phyloP scores from a whole-genome alignment of 2,888 invertebrate genomes.

The Drosophila anomalipes region DNA sequence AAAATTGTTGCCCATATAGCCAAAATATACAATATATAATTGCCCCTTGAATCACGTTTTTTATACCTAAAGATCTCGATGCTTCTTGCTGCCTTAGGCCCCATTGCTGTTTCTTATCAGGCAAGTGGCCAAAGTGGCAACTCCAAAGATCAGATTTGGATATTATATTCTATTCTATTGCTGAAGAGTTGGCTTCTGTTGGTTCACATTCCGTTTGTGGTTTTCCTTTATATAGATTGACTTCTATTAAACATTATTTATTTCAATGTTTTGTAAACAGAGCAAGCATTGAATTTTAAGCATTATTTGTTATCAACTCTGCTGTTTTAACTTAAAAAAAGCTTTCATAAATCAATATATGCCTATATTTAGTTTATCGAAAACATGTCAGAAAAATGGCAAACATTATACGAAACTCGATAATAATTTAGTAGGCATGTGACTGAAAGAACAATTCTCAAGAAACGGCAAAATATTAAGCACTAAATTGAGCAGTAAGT shows the following conservation, averaged over 20 bases:
- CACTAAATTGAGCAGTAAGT: background rate
- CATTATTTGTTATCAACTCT: background rate
- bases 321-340: background rate
- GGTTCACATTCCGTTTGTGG: background rate
- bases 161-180: background rate
- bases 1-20: background rate
- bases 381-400: background rate
- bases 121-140: background rate
- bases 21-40: background rate
- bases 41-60: background rate
- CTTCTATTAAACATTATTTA: background rate
- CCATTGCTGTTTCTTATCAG: background rate
- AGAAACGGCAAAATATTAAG: too few relatives aligned
- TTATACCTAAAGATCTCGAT: background rate
- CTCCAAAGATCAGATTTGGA: background rate
- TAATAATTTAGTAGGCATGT: too few relatives aligned
- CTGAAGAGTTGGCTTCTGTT: background rate
- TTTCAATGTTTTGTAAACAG: background rate
- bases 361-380: background rate
- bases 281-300: background rate
- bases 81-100: background rate
- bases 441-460: too few relatives aligned
- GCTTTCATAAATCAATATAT: background rate
- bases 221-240: background rate
- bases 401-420: background rate